A percentile compares a stretch with the other conserved stretches of the same genome.
These are phyloP conservation scores for Melanogrammus aeglefinus DNA, from an alignment of 2,797 vertebrate species.

Conservation along the genomic window DNA sequence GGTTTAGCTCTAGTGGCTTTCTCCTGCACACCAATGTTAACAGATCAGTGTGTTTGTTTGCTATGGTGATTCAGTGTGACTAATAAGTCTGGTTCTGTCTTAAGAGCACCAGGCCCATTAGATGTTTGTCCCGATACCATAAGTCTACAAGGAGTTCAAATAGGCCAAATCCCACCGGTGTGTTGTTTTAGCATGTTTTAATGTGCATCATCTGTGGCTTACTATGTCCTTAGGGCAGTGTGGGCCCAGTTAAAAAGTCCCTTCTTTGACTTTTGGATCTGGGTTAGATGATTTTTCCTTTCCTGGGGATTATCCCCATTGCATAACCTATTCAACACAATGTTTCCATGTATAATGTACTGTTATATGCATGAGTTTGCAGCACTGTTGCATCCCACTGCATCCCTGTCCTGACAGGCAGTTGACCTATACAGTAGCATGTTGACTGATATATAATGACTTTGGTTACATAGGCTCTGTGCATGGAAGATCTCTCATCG, in stretches of 20 bases:
- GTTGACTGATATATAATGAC: not conserved
- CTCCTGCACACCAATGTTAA: not conserved
- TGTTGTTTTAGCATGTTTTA: not conserved
- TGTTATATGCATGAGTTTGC: not conserved
- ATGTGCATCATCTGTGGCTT: not conserved
- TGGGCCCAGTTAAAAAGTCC: not conserved
- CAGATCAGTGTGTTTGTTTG: not conserved
- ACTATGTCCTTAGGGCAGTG: not conserved
- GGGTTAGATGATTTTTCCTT: not conserved
- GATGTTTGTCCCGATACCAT: not conserved
- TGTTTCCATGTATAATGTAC: not conserved
- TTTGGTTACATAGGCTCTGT: not conserved
- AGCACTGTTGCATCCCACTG: not conserved
- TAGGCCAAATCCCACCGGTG: not conserved
- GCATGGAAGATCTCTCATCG: not conserved
- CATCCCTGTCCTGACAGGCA: not conserved
- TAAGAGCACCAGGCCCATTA: not conserved
- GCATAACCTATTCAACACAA: not conserved
- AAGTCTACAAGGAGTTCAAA: not conserved
- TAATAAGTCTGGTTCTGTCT: not conserved
- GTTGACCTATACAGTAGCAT: not conserved
- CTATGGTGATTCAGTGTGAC: not conserved
- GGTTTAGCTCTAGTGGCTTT: not conserved
- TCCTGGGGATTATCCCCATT: not conserved
- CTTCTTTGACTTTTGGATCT: not conserved